Evolutionary conservation across 2,113 vertebrate species (phyloP), one percentile per base, ranked within the genome.

Genomic region (Motacilla tschutschensis): DNA sequence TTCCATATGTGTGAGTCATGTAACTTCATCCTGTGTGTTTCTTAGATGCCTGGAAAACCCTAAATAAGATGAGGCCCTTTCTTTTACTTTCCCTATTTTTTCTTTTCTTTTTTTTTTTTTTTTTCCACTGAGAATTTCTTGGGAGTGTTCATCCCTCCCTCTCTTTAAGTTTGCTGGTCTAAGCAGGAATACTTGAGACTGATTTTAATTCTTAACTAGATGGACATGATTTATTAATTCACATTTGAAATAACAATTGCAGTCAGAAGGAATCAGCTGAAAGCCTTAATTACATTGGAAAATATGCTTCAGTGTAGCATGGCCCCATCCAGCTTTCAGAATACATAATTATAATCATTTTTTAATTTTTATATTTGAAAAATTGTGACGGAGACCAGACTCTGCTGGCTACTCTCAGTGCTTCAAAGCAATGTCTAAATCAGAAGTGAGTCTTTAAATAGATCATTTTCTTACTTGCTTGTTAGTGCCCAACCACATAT

Each of bases 241-340:
- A 94, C 95, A 97, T 98, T 98, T 98, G 97, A 98, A 98, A 98
- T 98, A 98, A 98, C 98, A 99, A 98, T 98, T 98, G 98, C 97
- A 87, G 90, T 98, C 96, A 96, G 97, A 97, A 98, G 96, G 95
- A 97, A 98, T 98, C 97, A 97, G 95, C 90, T 96, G 96, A 97
- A 97, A 98, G 94, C 96, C 96, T 97, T 98, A 98, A 98, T 98
- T 98, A 98, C 96, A 96, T 93, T 96, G 96, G 97, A 98, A 98
- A 98, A 98, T 95, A 97, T 95, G 96, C 95, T 95, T 97, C 96
- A 94, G 91, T 97, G 94, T 96, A 96, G 92, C 93, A 96, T 94
- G 92, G 91, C 94, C 92, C 89, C 88, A 95, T 97, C 94, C 87
- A 95, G 94, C 89, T 89, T 95, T 95, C 85, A 91, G 92, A 95